Base-by-base conservation (phyloP, 2,113 vertebrate species). In the Piprites chloris region DNA sequence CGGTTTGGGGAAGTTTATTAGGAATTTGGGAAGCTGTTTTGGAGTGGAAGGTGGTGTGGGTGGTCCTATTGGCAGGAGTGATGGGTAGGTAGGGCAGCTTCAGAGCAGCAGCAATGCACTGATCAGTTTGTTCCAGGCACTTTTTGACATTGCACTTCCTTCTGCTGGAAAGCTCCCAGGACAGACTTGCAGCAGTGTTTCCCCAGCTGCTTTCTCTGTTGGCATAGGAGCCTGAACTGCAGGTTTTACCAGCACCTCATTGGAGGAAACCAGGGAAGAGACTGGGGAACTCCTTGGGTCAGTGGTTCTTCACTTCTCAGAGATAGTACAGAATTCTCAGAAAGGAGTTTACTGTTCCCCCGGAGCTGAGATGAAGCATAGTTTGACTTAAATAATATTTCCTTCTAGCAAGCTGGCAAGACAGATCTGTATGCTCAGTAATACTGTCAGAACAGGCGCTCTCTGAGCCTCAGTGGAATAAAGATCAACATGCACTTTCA, bases 31-130 rank as follows among this genome's bases (percentile, higher is more conserved):
- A 77, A 49, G 44, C 67, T 37, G 76, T 15, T 55, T 53, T 37
- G 12, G 10, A 39, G 3, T 71, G 35, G 10, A 35, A 44, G 63
- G 28, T 52, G 22, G 5, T 33, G 7, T 68, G n/a, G 2, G 32
- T 85, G 0, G 0, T 69, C 11, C 26, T 5, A 0, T 35, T n/a
- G 63, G 5, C 8, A 1, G 11, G 3, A 2, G 44, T 6, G 32
- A 5, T 23, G 27, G n/a, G 39, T 28, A 44, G 24, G 27, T 63
- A 4, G 30, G 35, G 14, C 5, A 2, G 3, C 63, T 52, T 76
- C 12, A 7, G 56, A 75, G 35, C 32, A 39, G 80, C 71, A 56
- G 37, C 35, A 20, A 1, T 12, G 21, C 2, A 0, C 58, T 53
- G 44, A 18, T 33, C 30, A 1, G 18, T 47, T 68, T 52, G 39